phyloP scores from a whole-genome alignment of 2,113 vertebrate species.

The Ophiodon elongatus region DNA sequence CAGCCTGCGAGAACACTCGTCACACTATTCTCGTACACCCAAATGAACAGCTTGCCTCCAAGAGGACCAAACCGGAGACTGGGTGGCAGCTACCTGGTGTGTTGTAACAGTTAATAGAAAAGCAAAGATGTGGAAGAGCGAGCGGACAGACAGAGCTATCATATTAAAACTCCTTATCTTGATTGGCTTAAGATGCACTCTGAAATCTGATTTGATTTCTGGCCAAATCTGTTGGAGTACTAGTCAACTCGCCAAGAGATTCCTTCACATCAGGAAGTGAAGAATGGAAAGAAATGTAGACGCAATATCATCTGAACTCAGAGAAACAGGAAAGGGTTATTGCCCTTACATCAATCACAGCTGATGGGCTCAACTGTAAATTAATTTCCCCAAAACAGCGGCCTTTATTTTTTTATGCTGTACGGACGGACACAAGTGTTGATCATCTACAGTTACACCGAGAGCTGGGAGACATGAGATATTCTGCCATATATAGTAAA shows the following conservation, averaged over 20 bases:
- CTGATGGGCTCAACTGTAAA: conserved; percentile 32
- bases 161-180: conserved; percentile 12
- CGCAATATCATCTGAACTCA: not conserved
- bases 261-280: conserved; percentile 16
- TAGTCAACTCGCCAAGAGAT: conserved; percentile 10
- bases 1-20: conserved; percentile 43
- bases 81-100: not conserved
- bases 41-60: conserved; percentile 55
- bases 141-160: not conserved
- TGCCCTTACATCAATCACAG: conserved; percentile 22
- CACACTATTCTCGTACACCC: conserved; percentile 61
- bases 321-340: conserved; percentile 5
- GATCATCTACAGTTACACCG: conserved; percentile 44
- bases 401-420: conserved; percentile 52
- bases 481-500: conserved; percentile 43
- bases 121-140: conserved; percentile 3
- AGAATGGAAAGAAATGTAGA: not conserved
- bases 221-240: conserved; percentile 24
- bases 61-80: conserved; percentile 28
- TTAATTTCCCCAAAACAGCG: conserved; percentile 49
- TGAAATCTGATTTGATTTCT: conserved; percentile 28
- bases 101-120: conserved; percentile 31
- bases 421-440: conserved; percentile 1
- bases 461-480: conserved; percentile 43
- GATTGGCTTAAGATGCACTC: conserved; percentile 20